Conservation (phyloP, 2,888 invertebrate species). For the Cyaniris semiargus region DNA sequence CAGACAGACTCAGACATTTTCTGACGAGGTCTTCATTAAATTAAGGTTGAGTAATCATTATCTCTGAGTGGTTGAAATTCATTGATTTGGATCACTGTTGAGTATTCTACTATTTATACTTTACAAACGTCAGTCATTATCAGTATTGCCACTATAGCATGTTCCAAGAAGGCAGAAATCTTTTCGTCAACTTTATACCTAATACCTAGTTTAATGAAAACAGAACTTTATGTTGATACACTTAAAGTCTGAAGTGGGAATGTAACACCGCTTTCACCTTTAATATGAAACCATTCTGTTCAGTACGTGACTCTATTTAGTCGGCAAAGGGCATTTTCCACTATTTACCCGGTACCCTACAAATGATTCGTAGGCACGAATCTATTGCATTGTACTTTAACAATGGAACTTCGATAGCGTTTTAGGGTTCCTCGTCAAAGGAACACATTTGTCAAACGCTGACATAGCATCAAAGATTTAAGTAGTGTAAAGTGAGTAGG, state of each 20-base stretch:
- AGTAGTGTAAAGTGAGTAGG: too few species aligned
- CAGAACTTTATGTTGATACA: not conserved
- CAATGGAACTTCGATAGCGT: slow-evolving; percentile 40
- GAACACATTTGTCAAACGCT: not conserved
- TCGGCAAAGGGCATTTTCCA: slow-evolving; percentile 60
- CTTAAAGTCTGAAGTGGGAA: slow-evolving; percentile 16
- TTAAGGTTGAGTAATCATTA: too few species aligned
- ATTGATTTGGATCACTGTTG: too few species aligned
- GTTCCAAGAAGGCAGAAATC: not conserved
- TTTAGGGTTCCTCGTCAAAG: not conserved
- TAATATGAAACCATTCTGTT: slow-evolving; percentile 60
- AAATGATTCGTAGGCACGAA: slow-evolving; percentile 49
- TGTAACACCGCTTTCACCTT: slow-evolving; percentile 45
- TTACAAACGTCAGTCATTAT: too few species aligned
- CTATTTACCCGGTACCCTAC: slow-evolving; percentile 59
- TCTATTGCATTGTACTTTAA: slow-evolving; percentile 58
- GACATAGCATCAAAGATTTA: not conserved
- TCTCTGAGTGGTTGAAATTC: too few species aligned
- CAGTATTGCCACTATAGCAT: too few species aligned
- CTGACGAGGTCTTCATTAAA: too few species aligned
- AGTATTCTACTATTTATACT: too few species aligned
- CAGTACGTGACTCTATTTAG: slow-evolving; percentile 72
- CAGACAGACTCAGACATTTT: too few species aligned
- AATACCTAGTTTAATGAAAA: not conserved
- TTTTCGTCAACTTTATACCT: not conserved